phyloP scores from a whole-genome alignment of 2,888 invertebrate species.

The Spodoptera littoralis region DNA sequence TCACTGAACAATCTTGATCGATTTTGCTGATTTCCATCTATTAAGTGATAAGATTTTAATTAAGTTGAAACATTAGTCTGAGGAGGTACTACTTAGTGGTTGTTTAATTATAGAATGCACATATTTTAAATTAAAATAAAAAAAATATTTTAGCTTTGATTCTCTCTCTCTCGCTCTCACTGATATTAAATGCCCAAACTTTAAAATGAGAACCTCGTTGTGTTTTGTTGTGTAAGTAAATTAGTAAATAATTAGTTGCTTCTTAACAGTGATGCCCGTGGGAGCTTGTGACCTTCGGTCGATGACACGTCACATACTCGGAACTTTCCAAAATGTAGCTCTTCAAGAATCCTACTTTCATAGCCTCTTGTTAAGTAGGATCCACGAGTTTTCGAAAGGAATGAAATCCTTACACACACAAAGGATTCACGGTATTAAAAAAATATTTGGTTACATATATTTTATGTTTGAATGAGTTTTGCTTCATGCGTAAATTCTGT shows the following conservation, averaged over 20 bases:
- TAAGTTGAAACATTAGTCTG: too few species aligned
- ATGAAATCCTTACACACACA: background rate
- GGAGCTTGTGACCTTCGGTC: constrained; percentile 10
- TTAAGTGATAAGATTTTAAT: too few species aligned
- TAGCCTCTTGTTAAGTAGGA: constrained; percentile 16
- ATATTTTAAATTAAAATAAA: too few species aligned
- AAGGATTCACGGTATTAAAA: constrained; percentile 5
- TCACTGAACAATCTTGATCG: too few species aligned
- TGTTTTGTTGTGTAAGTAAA: too few species aligned
- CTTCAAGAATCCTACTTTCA: constrained; percentile 29
- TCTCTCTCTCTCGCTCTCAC: too few species aligned
- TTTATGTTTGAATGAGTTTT: background rate
- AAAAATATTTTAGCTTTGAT: too few species aligned
- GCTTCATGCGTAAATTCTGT: background rate
- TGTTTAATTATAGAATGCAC: too few species aligned
- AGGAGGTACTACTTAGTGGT: too few species aligned
- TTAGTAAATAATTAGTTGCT: background rate
- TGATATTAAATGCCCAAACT: too few species aligned
- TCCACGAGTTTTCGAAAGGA: constrained; percentile 15
- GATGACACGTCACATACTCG: constrained; percentile 36
- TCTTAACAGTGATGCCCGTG: background rate
- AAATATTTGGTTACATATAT: background rate
- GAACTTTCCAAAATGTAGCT: constrained; percentile 36
- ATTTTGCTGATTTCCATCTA: too few species aligned
- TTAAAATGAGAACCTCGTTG: too few species aligned